Conservation (phyloP, 2,113 vertebrate genomes). For the Gobio gobio region DNA sequence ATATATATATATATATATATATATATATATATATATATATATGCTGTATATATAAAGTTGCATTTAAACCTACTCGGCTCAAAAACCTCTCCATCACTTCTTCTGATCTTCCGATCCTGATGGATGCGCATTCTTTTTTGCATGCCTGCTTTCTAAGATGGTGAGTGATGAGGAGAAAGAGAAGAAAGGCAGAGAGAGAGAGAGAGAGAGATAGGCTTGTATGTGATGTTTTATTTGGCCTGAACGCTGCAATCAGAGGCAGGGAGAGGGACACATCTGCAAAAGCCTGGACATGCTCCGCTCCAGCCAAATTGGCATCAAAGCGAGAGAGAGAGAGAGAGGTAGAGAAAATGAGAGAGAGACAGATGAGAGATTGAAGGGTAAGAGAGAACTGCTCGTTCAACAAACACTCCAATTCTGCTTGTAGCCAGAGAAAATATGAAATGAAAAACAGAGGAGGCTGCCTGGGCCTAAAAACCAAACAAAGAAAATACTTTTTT, state of each 20-base stretch:
- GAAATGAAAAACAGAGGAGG: constrained; percentile 54
- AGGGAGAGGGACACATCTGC: constrained; percentile 52
- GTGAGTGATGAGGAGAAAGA: constrained; percentile 26
- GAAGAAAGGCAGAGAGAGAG: not conserved
- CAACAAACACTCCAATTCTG: constrained; percentile 45
- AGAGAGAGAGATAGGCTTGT: constrained; percentile 38
- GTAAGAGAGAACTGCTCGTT: constrained; percentile 42
- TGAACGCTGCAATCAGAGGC: constrained; percentile 41
- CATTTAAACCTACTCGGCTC: not conserved
- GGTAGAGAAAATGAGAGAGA: constrained; percentile 31
- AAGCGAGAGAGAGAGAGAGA: constrained; percentile 6
- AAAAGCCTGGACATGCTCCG: constrained; percentile 42
- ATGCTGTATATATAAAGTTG: too few species aligned
- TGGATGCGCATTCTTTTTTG: constrained; percentile 6
- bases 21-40: not conserved
- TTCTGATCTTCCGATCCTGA: not conserved
- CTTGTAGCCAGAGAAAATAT: constrained; percentile 49
- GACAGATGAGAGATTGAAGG: constrained; percentile 41
- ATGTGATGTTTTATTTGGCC: constrained; percentile 50
- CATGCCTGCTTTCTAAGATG: constrained; percentile 11
- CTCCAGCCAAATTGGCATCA: constrained; percentile 51
- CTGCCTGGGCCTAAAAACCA: constrained; percentile 32
- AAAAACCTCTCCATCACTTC: not conserved
- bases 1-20: not conserved
- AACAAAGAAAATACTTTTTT: constrained; percentile 43